Conservation (phyloP, 2,113 vertebrate genomes). For the Bufo bufo region DNA sequence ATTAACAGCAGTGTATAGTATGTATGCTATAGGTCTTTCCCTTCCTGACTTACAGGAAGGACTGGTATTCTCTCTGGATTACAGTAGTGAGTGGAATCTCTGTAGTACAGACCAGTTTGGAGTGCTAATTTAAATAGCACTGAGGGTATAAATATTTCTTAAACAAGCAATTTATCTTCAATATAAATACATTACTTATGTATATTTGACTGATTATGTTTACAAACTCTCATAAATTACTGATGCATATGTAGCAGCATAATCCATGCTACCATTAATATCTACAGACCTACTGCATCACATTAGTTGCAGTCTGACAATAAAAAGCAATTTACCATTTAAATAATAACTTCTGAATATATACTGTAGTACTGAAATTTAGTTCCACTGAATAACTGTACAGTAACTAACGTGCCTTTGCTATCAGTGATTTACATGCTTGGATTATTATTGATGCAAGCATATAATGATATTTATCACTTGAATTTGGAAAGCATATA, state of each 20-base stretch:
- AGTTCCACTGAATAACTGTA: conserved; percentile 66
- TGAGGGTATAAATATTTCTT: not conserved
- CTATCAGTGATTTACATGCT: conserved; percentile 66
- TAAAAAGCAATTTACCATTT: conserved; percentile 6
- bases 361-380: not conserved
- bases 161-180: conserved; percentile 25
- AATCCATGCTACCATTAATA: not conserved
- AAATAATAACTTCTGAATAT: conserved; percentile 63
- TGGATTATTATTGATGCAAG: conserved; percentile 64
- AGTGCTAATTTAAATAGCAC: not conserved
- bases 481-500: conserved; percentile 57
- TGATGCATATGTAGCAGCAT: not conserved
- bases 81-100: not conserved
- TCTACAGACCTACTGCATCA: conserved; percentile 1
- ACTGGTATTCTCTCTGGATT: not conserved
- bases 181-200: conserved; percentile 14
- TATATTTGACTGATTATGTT: conserved; percentile 37
- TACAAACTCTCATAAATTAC: conserved; percentile 29
- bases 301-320: conserved; percentile 5
- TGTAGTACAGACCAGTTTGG: not conserved
- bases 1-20: not conserved
- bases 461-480: conserved; percentile 64
- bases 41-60: not conserved
- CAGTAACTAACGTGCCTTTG: conserved; percentile 67
- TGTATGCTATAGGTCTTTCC: not conserved